phyloP scores from a whole-genome alignment of 1,140 invertebrate genomes.

The Eurosta solidaginis region DNA sequence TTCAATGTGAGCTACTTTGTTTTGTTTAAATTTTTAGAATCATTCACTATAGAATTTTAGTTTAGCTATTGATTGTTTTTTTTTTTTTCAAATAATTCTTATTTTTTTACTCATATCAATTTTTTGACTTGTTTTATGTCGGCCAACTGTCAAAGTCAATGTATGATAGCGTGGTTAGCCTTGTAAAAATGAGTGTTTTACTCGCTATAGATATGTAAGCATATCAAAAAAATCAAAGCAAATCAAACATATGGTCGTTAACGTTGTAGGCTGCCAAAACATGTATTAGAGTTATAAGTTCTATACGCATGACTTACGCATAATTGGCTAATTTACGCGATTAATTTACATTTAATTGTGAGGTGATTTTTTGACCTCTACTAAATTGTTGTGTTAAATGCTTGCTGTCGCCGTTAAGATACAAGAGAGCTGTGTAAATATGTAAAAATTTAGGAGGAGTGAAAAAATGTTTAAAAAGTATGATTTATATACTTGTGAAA shows the following conservation, averaged over 20 bases:
- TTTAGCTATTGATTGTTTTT: neutral
- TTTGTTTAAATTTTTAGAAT: neutral
- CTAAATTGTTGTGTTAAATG: neutral
- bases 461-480: no score
- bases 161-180: conserved; percentile 20
- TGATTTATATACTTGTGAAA: no score
- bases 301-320: neutral
- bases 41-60: no score
- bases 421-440: no score
- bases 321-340: conserved; percentile 21
- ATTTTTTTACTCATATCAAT: neutral
- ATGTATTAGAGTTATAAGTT: neutral
- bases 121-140: conserved; percentile 18
- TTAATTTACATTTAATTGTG: conserved; percentile 26
- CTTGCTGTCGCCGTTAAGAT: neutral
- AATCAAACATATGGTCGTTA: no score
- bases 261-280: neutral
- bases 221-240: neutral
- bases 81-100: neutral
- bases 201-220: neutral
- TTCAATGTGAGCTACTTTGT: neutral
- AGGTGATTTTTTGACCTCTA: neutral
- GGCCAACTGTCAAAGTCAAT: conserved; percentile 28
- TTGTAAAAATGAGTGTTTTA: conserved; percentile 11
- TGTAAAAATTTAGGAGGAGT: no score